A percentile compares a stretch with the other conserved stretches of the same genome.
phyloP scores from a whole-genome alignment of 2,113 vertebrate species.

The Passer montanus region DNA sequence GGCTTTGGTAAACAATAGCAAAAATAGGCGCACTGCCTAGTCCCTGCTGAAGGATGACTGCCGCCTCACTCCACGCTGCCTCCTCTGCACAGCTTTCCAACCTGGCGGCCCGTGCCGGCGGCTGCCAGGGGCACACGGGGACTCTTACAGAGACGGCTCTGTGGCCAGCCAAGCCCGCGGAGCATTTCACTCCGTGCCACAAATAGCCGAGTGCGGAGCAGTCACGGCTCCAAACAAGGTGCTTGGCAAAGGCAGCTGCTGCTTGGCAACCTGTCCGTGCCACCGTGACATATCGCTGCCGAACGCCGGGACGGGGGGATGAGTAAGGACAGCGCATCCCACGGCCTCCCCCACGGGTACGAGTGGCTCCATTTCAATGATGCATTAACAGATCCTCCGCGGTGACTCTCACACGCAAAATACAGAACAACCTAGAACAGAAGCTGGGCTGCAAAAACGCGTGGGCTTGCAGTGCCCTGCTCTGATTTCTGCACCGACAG shows the following conservation, averaged over 20 bases:
- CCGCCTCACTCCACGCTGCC: neutral
- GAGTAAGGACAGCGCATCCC: neutral
- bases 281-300: neutral
- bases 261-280: neutral
- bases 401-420: neutral
- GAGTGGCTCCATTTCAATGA: neutral
- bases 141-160: slow-evolving; percentile 63
- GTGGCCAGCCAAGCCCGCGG: neutral
- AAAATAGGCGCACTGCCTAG: neutral
- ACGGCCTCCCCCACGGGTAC: neutral
- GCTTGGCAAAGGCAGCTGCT: slow-evolving; percentile 76
- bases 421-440: neutral
- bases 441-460: neutral
- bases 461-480: neutral
- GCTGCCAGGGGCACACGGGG: neutral
- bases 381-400: neutral
- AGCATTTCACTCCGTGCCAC: slow-evolving; percentile 70
- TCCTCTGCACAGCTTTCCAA: neutral
- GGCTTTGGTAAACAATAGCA: neutral
- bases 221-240: slow-evolving; percentile 78
- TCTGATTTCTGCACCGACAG: neutral
- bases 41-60: neutral
- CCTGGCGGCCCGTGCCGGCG: neutral
- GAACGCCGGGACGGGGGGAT: accelerated
- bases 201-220: slow-evolving; percentile 74